Evolutionary conservation across 2,113 vertebrate species (phyloP).

Genomic region (Isurus oxyrinchus): DNA sequence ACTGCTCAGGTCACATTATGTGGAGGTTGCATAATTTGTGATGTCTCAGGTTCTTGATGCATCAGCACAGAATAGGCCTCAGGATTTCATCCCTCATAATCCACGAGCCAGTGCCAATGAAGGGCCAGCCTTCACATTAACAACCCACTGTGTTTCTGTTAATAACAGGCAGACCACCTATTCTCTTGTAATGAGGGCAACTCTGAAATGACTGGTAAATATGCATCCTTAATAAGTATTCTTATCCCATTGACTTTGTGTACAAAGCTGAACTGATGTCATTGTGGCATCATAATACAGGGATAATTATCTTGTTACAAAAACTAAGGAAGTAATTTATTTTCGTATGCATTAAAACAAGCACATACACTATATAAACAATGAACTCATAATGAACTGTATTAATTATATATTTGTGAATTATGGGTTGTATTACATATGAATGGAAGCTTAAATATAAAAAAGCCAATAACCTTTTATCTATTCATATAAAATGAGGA

Average conservation of each 20-base stretch:
- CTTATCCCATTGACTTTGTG: neutral
- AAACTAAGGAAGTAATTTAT: neutral
- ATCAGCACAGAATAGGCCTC: neutral
- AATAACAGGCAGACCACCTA: neutral
- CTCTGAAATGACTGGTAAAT: slow-evolving; percentile 2
- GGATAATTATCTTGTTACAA: neutral
- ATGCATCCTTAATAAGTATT: neutral
- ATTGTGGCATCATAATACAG: neutral
- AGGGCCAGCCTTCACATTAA: neutral
- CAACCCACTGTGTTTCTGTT: neutral
- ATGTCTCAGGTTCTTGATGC: neutral
- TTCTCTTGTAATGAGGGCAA: neutral
- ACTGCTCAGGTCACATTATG: neutral
- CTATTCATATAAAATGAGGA: neutral
- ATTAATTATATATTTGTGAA: neutral
- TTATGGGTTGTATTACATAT: neutral
- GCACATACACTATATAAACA: neutral
- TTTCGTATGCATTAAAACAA: neutral
- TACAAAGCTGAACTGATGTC: neutral
- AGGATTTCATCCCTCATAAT: neutral
- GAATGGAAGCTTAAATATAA: neutral
- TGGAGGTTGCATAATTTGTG: neutral
- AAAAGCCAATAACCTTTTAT: neutral
- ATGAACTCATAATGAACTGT: neutral
- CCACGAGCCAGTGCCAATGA: neutral